Evolutionary conservation across 1,140 invertebrate species (phyloP).

Genomic region (Drosophila simulans): DNA sequence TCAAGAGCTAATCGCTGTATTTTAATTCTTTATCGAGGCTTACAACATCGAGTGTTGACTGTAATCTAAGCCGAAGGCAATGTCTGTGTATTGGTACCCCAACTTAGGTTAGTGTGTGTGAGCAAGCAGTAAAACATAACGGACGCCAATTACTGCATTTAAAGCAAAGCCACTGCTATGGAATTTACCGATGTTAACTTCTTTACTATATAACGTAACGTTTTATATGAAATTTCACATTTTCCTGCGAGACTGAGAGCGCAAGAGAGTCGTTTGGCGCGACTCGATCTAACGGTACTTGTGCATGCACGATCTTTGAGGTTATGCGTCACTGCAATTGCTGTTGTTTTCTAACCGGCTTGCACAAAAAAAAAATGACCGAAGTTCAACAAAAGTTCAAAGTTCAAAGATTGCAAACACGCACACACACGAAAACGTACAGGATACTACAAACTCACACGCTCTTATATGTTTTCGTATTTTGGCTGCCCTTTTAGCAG

Average conservation of each 20-base stretch:
- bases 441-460: conserved; percentile 47
- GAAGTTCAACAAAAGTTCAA: conserved; percentile 67
- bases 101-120: conserved; percentile 39
- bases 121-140: conserved; percentile 77
- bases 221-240: conserved; percentile 40
- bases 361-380: conserved; percentile 14
- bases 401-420: conserved; percentile 12
- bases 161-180: conserved; percentile 46
- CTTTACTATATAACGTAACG: conserved; percentile 22
- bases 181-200: conserved; percentile 61
- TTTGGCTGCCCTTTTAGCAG: conserved; percentile 55
- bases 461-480: conserved; percentile 34
- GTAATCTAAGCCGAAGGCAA: conserved; percentile 63
- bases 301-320: conserved; percentile 53
- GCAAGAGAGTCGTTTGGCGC: conserved; percentile 15
- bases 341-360: conserved; percentile 49
- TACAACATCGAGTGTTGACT: background rate
- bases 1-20: too few relatives aligned
- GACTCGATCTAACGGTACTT: conserved; percentile 58
- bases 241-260: conserved; percentile 37
- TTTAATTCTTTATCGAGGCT: background rate
- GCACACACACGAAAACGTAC: conserved; percentile 6
- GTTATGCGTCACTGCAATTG: conserved; percentile 60
- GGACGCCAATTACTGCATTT: conserved; percentile 73
- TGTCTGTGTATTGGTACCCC: conserved; percentile 28